Evolutionary conservation across 2,797 vertebrate species (phyloP), one percentile per base, ranked within the genome.

Genomic region (Danio tinwini): DNA sequence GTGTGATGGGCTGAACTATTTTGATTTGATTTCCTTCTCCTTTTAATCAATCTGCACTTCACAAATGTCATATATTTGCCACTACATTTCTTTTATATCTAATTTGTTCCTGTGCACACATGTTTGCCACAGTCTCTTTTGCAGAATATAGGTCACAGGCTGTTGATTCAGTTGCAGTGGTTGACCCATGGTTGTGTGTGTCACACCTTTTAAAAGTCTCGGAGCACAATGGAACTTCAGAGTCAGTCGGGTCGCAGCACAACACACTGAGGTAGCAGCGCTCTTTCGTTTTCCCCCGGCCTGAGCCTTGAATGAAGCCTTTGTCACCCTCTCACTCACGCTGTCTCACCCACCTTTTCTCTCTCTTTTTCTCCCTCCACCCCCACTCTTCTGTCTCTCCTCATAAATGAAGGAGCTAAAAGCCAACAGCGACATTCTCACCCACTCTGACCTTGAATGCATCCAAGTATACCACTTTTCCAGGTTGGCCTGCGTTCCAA

Each of bases 151-250:
- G 77, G 81, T 83, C 53, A 62, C 14, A 80, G 59, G 44, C 56
- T 40, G 75, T 82, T 71, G 76, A 76, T 63, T 80, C 9, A 10
- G 73, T 78, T 74, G 50, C 80, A 71, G 78, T 64, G 74, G 29
- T 40, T 80, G 77, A 81, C 64, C 67, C 63, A 77, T 68, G 72
- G 55, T 63, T 80, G 52, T 80, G 52, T 80, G 77, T 81, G 81
- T 84, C 78, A 81, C 82, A 86, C 80, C 77, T 84, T 84, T 73
- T 82, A 67, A 78, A 76, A 79, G 81, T 81, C 65, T 19, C n/a
- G 5, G 29, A 62, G 65, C 74, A 84, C 81, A 86, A 81, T 84
- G 80, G 80, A 75, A 81, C 80, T 81, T 82, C 59, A 85, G 81
- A 80, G 42, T 83, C 63, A 45, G 50, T 50, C 50, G 49, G 77